A percentile compares a stretch with the other conserved stretches of the same genome.
These are phyloP conservation scores for Python bivittatus DNA, from an alignment of 2,113 vertebrate genomes.

Conservation along the genomic window DNA sequence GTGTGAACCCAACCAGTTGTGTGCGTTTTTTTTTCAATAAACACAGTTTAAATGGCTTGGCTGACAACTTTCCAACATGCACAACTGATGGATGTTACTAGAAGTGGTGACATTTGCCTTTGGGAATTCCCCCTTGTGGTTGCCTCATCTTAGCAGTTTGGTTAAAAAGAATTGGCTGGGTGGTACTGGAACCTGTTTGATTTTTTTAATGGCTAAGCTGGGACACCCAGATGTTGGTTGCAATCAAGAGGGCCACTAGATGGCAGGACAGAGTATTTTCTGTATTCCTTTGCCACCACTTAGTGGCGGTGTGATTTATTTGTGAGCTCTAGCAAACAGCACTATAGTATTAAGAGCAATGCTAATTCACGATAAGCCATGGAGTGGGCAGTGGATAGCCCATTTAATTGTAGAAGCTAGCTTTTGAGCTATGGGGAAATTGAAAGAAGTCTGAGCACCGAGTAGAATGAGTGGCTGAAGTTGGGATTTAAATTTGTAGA, in stretches of 20 bases:
- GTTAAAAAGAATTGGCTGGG: neutral
- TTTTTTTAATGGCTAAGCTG: neutral
- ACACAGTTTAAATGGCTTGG: no score
- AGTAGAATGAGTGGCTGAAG: no score
- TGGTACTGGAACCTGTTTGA: neutral
- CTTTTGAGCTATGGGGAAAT: neutral
- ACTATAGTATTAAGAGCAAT: no score
- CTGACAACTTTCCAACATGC: no score
- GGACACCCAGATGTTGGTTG: neutral
- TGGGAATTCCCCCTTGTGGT: neutral
- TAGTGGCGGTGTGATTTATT: no score
- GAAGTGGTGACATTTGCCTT: neutral
- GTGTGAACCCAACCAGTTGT: no score
- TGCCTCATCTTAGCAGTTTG: neutral
- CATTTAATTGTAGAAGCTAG: neutral
- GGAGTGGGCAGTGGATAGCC: no score
- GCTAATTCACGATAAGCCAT: no score
- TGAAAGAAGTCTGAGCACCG: neutral
- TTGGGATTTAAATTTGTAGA: neutral
- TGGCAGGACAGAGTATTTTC: no score
- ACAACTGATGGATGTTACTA: neutral
- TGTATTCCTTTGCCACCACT: no score
- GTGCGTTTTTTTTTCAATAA: neutral
- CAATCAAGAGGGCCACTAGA: no score
- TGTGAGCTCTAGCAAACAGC: no score